Base-by-base conservation (phyloP, 2,888 invertebrate species). In the Phortica okadai region DNA sequence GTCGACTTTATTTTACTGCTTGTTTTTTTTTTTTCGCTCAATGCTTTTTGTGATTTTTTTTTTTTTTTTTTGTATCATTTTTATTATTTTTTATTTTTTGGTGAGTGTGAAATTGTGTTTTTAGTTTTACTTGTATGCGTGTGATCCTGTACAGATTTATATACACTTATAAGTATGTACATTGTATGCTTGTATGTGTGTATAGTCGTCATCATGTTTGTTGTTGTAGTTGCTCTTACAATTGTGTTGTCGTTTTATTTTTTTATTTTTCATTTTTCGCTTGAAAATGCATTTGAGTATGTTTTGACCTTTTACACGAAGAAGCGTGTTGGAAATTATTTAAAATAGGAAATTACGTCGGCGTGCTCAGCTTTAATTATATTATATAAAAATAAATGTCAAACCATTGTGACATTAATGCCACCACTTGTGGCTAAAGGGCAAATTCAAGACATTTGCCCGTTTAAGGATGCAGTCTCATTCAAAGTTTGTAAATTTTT, bases 91-190 rank as follows among this genome's bases (percentile, higher is more conserved):
- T 33, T 62, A 84, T 62, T 33, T 33, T 33, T 33, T 3, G 33
- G 33, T 75, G 78, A n/a, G 59, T 62, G 21, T 62, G 66, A 69
- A 85, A 82, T 83, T 87, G 82, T 78, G 80, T 78, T 81, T 79
- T 80, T 33, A 1, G 33, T 3, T 33, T 33, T 33, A 3, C 33
- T 33, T 77, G 77, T 77, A 5, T 73, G 44, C 64, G 79, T 77
- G 79, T 85, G 85, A 33, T 84, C 80, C 84, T 78, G 73, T 69
- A 73, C 73, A 67, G 58, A 44, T 69, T 54, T 33, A 70, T 62
- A 62, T 62, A 62, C 21, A n/a, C 6, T 56, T 56, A 33, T 33
- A 33, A 33, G 33, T 3, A 56, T 56, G 8, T 56, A 16, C 56
- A 11, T 10, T 62, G 59, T 62, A 5, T 62, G 10, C 50, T 8